phyloP scores from a whole-genome alignment of 2,113 vertebrate species.

The Orthonyx spaldingii region DNA sequence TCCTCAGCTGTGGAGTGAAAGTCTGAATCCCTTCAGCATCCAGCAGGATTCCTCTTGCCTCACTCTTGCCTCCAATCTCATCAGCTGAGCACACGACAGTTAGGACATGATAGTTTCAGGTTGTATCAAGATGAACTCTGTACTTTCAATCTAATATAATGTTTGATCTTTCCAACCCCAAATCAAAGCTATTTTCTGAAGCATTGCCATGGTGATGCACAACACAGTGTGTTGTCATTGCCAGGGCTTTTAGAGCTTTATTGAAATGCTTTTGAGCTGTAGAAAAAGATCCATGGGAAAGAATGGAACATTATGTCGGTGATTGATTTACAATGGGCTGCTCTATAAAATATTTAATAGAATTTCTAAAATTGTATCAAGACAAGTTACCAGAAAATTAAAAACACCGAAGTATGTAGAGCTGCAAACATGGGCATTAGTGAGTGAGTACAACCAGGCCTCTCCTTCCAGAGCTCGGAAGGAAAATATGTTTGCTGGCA shows the following conservation, averaged over 20 bases:
- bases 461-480: background rate
- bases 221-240: background rate
- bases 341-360: background rate
- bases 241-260: slow-evolving; percentile 22
- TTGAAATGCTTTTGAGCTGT: slow-evolving; percentile 29
- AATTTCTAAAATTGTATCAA: background rate
- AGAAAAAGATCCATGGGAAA: background rate
- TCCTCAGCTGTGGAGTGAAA: background rate
- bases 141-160: background rate
- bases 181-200: slow-evolving; percentile 31
- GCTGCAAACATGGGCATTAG: background rate
- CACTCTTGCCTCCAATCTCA: background rate
- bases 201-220: slow-evolving; percentile 57
- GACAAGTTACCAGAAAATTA: slow-evolving; percentile 34
- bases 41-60: background rate
- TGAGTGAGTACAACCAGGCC: background rate
- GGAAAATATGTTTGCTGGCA: slow-evolving; percentile 28
- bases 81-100: background rate
- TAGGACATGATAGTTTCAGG: background rate
- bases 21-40: background rate
- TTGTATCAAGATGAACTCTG: background rate
- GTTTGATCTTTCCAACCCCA: slow-evolving; percentile 26
- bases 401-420: background rate
- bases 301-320: background rate
- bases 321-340: background rate